A percentile compares a stretch with the other conserved stretches of the same genome.
Evolutionary conservation across 2,888 invertebrate species (phyloP).

Genomic region (Amblyjoppa fuscipennis): DNA sequence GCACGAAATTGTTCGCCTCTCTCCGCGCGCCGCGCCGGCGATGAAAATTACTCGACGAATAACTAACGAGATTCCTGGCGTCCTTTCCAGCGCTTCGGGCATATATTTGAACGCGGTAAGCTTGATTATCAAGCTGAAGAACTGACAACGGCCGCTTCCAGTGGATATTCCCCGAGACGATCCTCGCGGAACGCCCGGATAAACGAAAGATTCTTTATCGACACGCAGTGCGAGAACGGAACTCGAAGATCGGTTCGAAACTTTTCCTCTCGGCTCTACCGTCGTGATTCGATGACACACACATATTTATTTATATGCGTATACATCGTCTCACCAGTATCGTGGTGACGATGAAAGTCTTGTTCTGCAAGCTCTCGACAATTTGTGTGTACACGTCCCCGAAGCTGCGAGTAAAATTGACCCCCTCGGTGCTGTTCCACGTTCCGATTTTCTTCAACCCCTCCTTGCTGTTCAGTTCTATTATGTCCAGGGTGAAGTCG

Average conservation of each 20-base stretch:
- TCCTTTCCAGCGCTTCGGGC: conserved; percentile 42
- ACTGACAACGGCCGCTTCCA: conserved; percentile 22
- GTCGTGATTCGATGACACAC: not conserved
- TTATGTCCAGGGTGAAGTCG: conserved; percentile 96
- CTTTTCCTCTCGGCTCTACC: not conserved
- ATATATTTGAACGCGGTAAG: conserved; percentile 54
- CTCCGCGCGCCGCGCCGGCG: not conserved
- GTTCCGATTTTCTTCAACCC: conserved; percentile 94
- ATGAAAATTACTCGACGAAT: conserved; percentile 54
- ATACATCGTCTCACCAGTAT: conserved; percentile 91
- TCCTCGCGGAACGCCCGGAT: not conserved
- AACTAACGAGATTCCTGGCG: conserved; percentile 52
- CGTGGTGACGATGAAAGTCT: conserved; percentile 96
- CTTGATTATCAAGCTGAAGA: conserved; percentile 57
- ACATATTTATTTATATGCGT: not conserved
- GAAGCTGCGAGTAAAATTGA: conserved; percentile 94
- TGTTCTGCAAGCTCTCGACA: conserved; percentile 95
- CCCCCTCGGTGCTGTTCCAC: conserved; percentile 95
- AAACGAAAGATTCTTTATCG: conserved; percentile 38
- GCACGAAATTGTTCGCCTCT: not conserved
- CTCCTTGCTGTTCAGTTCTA: conserved; percentile 93
- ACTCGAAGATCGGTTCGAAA: not conserved
- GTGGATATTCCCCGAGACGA: conserved; percentile 10
- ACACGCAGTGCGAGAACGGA: not conserved
- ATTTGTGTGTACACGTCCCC: conserved; percentile 95